These are phyloP conservation scores for Diadema setosum DNA, from an alignment of 35 echinoderm and acorn worm genomes.

Conservation along the genomic window DNA sequence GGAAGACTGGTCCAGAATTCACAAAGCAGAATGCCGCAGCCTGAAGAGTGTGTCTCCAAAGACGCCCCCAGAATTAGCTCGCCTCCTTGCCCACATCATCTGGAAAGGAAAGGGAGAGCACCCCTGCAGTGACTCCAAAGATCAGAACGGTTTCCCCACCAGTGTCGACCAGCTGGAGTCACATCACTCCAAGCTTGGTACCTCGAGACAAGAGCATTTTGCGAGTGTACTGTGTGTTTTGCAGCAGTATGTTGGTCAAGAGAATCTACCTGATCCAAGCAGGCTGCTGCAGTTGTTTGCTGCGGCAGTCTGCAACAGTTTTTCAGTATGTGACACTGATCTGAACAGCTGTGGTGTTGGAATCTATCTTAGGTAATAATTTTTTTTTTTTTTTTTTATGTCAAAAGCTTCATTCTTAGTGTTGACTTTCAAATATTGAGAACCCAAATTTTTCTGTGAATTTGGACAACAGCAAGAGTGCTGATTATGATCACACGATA, in stretches of 20 bases:
- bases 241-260: neutral
- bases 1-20: neutral
- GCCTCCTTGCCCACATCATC: neutral
- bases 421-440: no score
- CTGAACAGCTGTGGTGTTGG: neutral
- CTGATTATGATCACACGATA: no score
- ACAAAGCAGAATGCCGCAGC: neutral
- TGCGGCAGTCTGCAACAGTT: neutral
- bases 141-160: neutral
- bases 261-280: neutral
- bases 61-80: neutral
- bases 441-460: no score
- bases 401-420: no score
- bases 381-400: no score
- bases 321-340: constrained; percentile 12
- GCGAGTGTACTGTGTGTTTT: neutral
- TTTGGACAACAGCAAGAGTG: no score
- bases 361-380: neutral
- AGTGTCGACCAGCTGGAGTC: neutral
- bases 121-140: neutral
- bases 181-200: neutral
- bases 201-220: neutral
- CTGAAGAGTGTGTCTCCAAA: neutral
- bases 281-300: neutral
- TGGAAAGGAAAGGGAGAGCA: neutral